These are phyloP conservation scores for Nomia melanderi DNA, from an alignment of 1,140 invertebrate species.

Conservation along the genomic window DNA sequence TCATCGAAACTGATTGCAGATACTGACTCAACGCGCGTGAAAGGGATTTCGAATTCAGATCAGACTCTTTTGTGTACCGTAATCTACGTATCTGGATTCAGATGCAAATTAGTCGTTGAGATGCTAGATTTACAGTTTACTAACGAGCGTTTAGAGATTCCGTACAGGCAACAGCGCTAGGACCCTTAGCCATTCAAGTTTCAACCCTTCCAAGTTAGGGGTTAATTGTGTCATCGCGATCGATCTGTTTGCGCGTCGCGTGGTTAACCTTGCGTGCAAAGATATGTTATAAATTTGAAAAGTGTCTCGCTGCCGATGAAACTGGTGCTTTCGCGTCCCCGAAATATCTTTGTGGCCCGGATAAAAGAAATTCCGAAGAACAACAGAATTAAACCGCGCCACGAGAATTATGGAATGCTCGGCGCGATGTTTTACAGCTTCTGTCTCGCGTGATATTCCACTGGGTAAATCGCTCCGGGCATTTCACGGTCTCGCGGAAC, in stretches of 20 bases:
- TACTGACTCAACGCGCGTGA: no score
- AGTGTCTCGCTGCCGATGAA: no score
- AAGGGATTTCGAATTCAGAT: slow-evolving; percentile 4
- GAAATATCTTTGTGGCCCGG: not conserved
- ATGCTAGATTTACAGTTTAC: slow-evolving; percentile 49
- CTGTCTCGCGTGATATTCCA: slow-evolving; percentile 5
- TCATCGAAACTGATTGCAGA: not conserved
- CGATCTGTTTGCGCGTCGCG: slow-evolving; percentile 62
- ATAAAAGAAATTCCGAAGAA: not conserved
- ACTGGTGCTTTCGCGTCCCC: not conserved
- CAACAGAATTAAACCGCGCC: not conserved
- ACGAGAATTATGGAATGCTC: not conserved
- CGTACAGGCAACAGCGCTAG: slow-evolving; percentile 39
- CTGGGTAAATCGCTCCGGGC: slow-evolving; percentile 28
- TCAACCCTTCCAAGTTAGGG: slow-evolving; percentile 57
- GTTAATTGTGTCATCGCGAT: slow-evolving; percentile 65
- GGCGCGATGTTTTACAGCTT: slow-evolving; percentile 10
- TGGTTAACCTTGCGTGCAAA: not conserved
- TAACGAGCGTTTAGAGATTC: slow-evolving; percentile 63
- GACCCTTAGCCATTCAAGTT: slow-evolving; percentile 64
- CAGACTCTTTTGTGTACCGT: not conserved
- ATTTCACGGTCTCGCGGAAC: slow-evolving; percentile 19
- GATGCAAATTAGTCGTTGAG: slow-evolving; percentile 48
- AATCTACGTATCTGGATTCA: slow-evolving; percentile 25
- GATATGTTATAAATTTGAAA: no score